Percentiles rank a stretch among this genome's conserved stretches.
phyloP scores from a whole-genome alignment of 2,113 vertebrate species.

The Tympanuchus pallidicinctus region DNA sequence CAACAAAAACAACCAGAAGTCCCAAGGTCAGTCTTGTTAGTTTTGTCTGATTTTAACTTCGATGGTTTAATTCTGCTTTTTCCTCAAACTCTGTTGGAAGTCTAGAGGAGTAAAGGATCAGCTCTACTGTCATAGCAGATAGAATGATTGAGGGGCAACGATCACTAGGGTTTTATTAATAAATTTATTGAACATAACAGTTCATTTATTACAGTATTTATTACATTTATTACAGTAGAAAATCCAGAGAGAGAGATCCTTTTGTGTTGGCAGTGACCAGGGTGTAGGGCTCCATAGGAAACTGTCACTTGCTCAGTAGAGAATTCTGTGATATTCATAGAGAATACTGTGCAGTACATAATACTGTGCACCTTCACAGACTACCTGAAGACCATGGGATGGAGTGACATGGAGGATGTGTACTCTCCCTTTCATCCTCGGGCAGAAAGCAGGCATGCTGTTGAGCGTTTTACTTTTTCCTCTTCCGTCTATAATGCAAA shows the following conservation, averaged over 20 bases:
- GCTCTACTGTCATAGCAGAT: neutral
- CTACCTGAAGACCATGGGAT: neutral
- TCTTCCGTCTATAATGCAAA: neutral
- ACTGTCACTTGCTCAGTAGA: neutral
- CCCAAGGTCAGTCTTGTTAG: neutral
- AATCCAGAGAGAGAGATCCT: neutral
- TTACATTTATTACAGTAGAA: neutral
- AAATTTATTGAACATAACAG: too few species aligned
- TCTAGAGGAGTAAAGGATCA: neutral
- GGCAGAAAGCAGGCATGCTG: neutral
- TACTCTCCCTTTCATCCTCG: neutral
- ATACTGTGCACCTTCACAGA: neutral
- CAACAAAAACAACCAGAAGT: accelerated
- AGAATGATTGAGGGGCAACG: neutral
- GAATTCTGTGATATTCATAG: too few species aligned
- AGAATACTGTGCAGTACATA: neutral
- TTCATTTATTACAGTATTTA: neutral
- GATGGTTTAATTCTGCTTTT: neutral
- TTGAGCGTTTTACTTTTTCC: neutral
- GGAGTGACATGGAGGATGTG: neutral
- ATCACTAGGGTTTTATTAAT: neutral
- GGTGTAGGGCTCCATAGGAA: neutral
- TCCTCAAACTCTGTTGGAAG: neutral
- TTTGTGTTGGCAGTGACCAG: neutral
- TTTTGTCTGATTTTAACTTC: neutral